Evolutionary conservation across 2,113 vertebrate species (phyloP).

Genomic region (Tetrax tetrax): DNA sequence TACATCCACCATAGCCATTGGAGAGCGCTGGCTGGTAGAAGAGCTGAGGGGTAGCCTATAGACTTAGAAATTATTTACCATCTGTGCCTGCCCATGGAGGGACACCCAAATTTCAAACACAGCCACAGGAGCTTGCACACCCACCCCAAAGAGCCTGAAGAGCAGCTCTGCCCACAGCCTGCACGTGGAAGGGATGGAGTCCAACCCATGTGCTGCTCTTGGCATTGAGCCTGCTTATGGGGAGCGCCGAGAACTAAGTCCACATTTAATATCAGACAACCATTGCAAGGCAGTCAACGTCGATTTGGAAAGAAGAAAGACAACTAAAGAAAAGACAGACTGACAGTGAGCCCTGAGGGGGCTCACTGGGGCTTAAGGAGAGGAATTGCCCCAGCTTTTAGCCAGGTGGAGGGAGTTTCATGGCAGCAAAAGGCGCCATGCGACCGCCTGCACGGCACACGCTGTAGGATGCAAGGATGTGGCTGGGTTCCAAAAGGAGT

Average conservation of each 20-base stretch:
- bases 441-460: not conserved
- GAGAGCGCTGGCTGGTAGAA: not conserved
- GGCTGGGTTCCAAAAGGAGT: conserved; percentile 58
- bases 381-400: conserved; percentile 26
- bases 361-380: not conserved
- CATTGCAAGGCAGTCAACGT: not conserved
- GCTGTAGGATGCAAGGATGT: not conserved
- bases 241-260: not conserved
- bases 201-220: not conserved
- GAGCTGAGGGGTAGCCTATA: not conserved
- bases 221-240: not conserved
- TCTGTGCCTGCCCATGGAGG: not conserved
- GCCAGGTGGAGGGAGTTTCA: conserved; percentile 26
- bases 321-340: not conserved
- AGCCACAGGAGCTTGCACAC: accelerated
- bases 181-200: not conserved
- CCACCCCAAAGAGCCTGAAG: not conserved
- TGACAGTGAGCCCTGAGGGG: not conserved
- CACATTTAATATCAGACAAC: not conserved
- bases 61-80: not conserved
- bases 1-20: not conserved
- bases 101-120: not conserved
- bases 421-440: not conserved
- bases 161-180: not conserved
- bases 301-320: not conserved